These are phyloP conservation scores for Furnarius figulus DNA, from an alignment of 2,113 vertebrate genomes.

Conservation along the genomic window DNA sequence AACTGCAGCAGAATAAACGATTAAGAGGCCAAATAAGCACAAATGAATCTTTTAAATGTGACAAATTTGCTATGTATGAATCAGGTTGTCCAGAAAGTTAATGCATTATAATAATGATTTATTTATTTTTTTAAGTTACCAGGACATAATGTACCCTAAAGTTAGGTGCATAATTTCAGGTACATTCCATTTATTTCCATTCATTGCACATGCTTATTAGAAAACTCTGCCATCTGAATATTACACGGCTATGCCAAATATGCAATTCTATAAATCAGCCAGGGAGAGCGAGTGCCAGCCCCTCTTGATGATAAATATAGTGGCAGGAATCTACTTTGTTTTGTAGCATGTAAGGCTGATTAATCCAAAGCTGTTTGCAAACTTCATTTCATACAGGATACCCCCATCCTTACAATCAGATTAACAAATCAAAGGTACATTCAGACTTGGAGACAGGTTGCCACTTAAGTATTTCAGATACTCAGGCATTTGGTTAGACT, in stretches of 20 bases:
- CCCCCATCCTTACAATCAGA: slow-evolving; percentile 42
- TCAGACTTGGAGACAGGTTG: slow-evolving; percentile 51
- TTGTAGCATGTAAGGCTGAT: slow-evolving; percentile 42
- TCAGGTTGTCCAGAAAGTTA: slow-evolving; percentile 6
- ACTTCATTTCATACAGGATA: slow-evolving; percentile 50
- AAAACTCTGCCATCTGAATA: slow-evolving; percentile 33
- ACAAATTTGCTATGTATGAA: not conserved
- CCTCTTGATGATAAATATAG: slow-evolving; percentile 35
- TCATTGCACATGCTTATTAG: slow-evolving; percentile 30
- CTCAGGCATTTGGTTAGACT: slow-evolving; percentile 47
- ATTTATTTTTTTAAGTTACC: not conserved
- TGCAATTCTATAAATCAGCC: slow-evolving; percentile 51
- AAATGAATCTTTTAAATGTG: not conserved
- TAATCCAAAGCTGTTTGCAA: slow-evolving; percentile 65
- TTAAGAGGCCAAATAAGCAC: not conserved
- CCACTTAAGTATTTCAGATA: slow-evolving; percentile 63
- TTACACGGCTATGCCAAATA: slow-evolving; percentile 22
- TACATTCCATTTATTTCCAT: slow-evolving; percentile 34
- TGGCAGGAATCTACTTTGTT: slow-evolving; percentile 57
- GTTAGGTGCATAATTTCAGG: slow-evolving; percentile 24
- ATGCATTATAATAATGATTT: not conserved
- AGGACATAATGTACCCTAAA: not conserved
- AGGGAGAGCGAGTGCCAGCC: slow-evolving; percentile 12
- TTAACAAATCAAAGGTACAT: slow-evolving; percentile 66
- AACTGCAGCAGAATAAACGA: not conserved